Percentiles rank a stretch among this genome's conserved stretches.
Conservation (phyloP, 2,113 vertebrate genomes). For the Psittacula cyanocephala region DNA sequence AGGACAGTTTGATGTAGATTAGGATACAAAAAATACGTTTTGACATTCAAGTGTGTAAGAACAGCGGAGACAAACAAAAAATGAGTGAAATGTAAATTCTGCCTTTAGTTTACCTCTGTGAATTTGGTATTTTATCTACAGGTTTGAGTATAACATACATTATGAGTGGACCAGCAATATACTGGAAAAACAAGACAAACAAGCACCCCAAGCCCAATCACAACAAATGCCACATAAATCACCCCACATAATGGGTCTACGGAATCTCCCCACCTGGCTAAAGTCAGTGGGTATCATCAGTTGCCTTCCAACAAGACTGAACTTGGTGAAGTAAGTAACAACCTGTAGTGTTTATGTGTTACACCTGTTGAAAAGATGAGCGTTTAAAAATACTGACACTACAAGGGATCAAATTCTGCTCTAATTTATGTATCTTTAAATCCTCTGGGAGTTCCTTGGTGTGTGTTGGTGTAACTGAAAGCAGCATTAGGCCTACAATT, state of each 20-base stretch:
- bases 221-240: neutral
- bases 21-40: slow-evolving; percentile 37
- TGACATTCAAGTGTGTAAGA: neutral
- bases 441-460: neutral
- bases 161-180: neutral
- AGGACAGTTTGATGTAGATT: slow-evolving; percentile 40
- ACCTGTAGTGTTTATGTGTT: neutral
- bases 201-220: neutral
- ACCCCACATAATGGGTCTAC: neutral
- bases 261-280: neutral
- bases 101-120: slow-evolving; percentile 25
- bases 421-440: neutral
- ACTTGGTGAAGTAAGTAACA: neutral
- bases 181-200: slow-evolving; percentile 6
- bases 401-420: neutral
- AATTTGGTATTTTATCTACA: slow-evolving; percentile 1
- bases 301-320: neutral
- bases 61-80: neutral
- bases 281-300: neutral
- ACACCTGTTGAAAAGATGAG: neutral
- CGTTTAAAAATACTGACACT: neutral
- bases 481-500: neutral
- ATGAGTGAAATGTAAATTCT: slow-evolving; percentile 6
- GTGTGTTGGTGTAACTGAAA: neutral
- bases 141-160: neutral